Conservation (phyloP, 2,113 vertebrate genomes). For the Megaceryle maxima region DNA sequence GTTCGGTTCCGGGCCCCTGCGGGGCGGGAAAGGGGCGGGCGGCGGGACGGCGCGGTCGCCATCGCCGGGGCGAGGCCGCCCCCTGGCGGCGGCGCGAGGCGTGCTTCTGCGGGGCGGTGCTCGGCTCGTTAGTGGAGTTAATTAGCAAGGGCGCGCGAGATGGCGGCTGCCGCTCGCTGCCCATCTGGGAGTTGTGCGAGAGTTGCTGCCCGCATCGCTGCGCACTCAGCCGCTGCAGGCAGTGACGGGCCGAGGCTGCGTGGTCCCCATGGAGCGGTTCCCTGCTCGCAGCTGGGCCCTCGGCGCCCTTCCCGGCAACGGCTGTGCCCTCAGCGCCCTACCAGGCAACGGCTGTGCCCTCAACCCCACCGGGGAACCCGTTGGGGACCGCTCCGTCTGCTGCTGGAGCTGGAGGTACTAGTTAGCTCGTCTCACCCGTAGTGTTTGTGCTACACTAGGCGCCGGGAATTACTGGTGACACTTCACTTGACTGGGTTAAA, state of each 20-base stretch:
- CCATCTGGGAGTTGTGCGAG: no score
- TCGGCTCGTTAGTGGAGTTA: neutral
- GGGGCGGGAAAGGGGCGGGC: no score
- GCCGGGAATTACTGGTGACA: constrained; percentile 1
- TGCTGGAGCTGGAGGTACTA: neutral
- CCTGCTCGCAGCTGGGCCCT: neutral
- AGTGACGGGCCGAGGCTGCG: neutral
- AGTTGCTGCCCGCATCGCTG: neutral
- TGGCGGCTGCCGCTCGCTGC: neutral
- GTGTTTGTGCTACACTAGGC: neutral
- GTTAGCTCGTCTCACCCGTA: neutral
- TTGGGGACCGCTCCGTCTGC: neutral
- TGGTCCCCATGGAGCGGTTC: neutral
- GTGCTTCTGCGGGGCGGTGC: neutral
- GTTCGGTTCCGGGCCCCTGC: neutral
- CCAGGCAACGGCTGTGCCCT: neutral
- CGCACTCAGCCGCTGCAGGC: neutral
- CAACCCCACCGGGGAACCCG: neutral
- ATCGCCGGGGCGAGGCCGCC: neutral
- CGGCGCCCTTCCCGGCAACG: neutral
- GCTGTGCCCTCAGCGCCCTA: neutral
- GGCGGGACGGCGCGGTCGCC: neutral
- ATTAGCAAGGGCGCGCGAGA: neutral
- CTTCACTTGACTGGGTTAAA: constrained; percentile 50
- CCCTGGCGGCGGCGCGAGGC: neutral